A percentile compares a stretch with the other conserved stretches of the same genome.
These are phyloP conservation scores for Strigamia transsilvanica DNA, from an alignment of 2,888 invertebrate species.

Conservation along the genomic window DNA sequence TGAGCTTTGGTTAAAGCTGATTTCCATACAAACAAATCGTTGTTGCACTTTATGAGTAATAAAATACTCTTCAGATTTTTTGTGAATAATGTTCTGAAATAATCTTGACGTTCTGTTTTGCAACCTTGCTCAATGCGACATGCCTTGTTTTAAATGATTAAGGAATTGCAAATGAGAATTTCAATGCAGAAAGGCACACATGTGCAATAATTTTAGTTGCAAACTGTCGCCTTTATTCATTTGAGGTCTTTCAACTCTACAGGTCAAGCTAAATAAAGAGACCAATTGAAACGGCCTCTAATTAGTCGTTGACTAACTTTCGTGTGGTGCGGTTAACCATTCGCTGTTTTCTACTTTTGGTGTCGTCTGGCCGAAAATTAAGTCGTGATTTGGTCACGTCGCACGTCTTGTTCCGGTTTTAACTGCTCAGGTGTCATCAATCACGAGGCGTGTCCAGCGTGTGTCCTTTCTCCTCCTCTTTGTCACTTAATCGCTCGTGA, in stretches of 20 bases:
- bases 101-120: not conserved
- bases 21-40: too few species aligned
- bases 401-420: constrained; percentile 45
- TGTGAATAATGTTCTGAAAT: not conserved
- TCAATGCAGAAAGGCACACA: not conserved
- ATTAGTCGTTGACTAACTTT: constrained; percentile 45
- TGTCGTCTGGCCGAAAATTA: constrained; percentile 11
- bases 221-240: constrained; percentile 16
- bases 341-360: constrained; percentile 3
- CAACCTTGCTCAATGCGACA: not conserved
- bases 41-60: too few species aligned
- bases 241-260: not conserved
- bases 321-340: constrained; percentile 44
- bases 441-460: constrained; percentile 5
- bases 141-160: not conserved
- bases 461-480: constrained; percentile 45
- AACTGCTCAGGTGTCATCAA: constrained; percentile 40
- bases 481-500: constrained; percentile 48
- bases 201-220: not conserved
- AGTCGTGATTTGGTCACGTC: constrained; percentile 45
- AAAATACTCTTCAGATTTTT: too few species aligned
- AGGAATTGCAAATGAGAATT: constrained; percentile 11
- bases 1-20: too few species aligned
- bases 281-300: constrained; percentile 38
- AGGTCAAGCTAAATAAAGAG: constrained; percentile 47